Evolutionary conservation across 2,113 vertebrate species (phyloP).

Genomic region (Steatornis caripensis): DNA sequence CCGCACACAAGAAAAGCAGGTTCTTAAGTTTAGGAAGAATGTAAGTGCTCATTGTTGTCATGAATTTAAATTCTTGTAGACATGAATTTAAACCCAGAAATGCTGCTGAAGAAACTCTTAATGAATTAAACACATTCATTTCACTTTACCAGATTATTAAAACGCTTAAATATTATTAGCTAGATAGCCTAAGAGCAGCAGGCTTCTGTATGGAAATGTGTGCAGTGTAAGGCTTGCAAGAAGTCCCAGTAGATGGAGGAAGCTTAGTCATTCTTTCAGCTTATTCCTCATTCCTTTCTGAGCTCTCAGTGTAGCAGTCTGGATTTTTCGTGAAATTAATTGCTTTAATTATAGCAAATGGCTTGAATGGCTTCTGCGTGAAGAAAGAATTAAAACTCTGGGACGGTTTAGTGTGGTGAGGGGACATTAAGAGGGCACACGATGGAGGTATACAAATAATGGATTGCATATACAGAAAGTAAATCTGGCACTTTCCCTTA

Average conservation of each 20-base stretch:
- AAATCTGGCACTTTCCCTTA: slow-evolving; percentile 41
- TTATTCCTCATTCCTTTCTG: background rate
- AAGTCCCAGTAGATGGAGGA: background rate
- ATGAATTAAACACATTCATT: slow-evolving; percentile 33
- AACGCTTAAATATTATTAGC: slow-evolving; percentile 26
- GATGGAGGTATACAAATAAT: slow-evolving; percentile 22
- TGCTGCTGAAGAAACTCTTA: background rate
- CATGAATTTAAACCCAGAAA: background rate
- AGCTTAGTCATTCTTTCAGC: background rate
- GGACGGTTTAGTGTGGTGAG: background rate
- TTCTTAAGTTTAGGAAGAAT: background rate
- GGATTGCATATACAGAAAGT: slow-evolving; percentile 16
- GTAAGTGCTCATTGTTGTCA: background rate
- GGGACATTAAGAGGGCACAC: slow-evolving; percentile 44
- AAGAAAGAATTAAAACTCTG: slow-evolving; percentile 43
- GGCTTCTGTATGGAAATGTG: background rate
- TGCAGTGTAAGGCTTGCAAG: background rate
- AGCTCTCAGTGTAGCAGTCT: background rate
- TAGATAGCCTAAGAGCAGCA: background rate
- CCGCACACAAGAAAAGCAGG: background rate
- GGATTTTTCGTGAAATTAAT: slow-evolving; percentile 49
- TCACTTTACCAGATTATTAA: background rate
- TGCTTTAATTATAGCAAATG: slow-evolving; percentile 59
- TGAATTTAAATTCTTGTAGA: background rate
- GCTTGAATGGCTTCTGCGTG: slow-evolving; percentile 28